A percentile compares a stretch with the other conserved stretches of the same genome.
Conservation (phyloP, 2,113 vertebrate genomes). For the Rhinolophus sinicus region DNA sequence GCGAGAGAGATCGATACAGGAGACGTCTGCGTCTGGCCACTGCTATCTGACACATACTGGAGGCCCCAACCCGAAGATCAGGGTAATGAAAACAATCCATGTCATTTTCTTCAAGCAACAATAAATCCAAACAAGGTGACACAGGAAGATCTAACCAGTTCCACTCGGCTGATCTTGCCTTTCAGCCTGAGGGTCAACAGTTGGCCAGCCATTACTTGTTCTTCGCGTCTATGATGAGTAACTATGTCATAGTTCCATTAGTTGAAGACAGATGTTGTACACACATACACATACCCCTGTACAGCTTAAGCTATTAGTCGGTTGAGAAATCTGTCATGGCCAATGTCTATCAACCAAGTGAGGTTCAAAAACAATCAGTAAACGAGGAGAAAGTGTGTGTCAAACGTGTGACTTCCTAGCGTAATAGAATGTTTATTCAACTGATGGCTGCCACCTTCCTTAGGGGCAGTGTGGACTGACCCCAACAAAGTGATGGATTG, state of each 20-base stretch:
- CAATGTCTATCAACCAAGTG: constrained; percentile 16
- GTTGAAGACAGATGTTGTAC: constrained; percentile 60
- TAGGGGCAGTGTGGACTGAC: not conserved
- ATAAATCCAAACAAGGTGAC: constrained; percentile 54
- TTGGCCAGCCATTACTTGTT: constrained; percentile 17
- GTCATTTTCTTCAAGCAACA: not conserved
- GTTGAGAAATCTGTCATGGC: not conserved
- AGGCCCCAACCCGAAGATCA: constrained; percentile 8
- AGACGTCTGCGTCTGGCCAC: not conserved
- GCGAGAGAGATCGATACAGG: not conserved
- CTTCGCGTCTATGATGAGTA: not conserved
- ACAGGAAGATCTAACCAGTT: not conserved
- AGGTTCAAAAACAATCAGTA: not conserved
- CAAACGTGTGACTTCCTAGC: not conserved
- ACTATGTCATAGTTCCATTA: not conserved
- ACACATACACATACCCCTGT: not conserved
- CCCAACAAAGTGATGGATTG: not conserved
- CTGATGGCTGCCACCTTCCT: not conserved
- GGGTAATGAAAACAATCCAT: not conserved
- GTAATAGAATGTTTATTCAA: not conserved
- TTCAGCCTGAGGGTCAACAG: constrained; percentile 29
- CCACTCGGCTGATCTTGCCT: not conserved
- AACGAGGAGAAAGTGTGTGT: not conserved
- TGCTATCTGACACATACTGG: not conserved
- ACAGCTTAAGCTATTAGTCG: not conserved